Evolutionary conservation across 2,113 vertebrate genomes (phyloP).

Genomic region (Epinephelus fuscoguttatus): DNA sequence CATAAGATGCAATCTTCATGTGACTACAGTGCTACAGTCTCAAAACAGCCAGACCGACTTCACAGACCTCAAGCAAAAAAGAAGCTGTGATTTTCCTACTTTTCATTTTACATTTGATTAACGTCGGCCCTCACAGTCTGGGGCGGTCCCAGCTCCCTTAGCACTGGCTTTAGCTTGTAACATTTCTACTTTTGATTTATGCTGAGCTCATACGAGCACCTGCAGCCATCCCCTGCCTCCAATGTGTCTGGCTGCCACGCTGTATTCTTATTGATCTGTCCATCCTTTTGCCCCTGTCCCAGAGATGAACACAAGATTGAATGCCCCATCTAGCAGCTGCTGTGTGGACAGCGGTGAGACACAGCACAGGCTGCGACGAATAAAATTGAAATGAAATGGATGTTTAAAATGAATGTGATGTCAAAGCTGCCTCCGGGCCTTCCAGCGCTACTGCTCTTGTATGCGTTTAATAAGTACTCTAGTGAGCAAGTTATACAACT

Average conservation of each 20-base stretch:
- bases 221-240: conserved; percentile 38
- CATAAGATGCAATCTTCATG: neutral
- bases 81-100: neutral
- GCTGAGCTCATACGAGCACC: conserved; percentile 38
- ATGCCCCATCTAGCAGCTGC: conserved; percentile 66
- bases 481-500: conserved; percentile 27
- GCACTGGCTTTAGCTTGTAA: conserved; percentile 3
- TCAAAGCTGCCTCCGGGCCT: conserved; percentile 29
- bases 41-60: neutral
- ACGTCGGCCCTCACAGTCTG: neutral
- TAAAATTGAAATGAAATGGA: conserved; percentile 66
- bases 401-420: conserved; percentile 63
- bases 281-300: conserved; percentile 49
- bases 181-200: conserved; percentile 59
- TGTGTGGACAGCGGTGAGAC: conserved; percentile 26
- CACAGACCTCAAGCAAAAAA: neutral
- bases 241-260: conserved; percentile 32
- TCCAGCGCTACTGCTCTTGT: neutral
- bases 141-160: neutral
- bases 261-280: conserved; percentile 74
- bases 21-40: neutral
- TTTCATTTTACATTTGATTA: conserved; percentile 11
- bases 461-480: conserved; percentile 23
- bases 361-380: conserved; percentile 28
- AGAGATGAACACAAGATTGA: conserved; percentile 68